Conservation (phyloP, 2,888 invertebrate genomes). For the Sinodicranocentrus sp. region DNA sequence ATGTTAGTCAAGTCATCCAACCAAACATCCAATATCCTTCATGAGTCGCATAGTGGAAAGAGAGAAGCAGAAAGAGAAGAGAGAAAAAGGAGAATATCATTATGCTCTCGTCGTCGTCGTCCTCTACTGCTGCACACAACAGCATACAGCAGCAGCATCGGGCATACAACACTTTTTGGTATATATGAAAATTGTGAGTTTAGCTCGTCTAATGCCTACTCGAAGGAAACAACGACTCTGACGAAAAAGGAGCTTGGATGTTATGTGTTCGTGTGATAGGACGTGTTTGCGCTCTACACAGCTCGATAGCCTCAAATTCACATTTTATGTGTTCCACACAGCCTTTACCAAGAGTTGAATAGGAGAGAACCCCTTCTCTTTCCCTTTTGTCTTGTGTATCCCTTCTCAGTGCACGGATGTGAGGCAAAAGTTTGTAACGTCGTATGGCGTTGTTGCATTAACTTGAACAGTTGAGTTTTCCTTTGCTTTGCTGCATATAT, state of each 20-base stretch:
- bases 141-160: conserved; percentile 20
- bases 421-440: neutral
- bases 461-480: neutral
- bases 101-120: neutral
- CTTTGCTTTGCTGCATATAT: neutral
- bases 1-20: conserved; percentile 44
- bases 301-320: conserved; percentile 50
- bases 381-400: neutral
- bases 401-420: conserved; percentile 13
- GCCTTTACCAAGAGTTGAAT: neutral
- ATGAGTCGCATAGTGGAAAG: conserved; percentile 1
- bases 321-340: conserved; percentile 39
- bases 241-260: conserved; percentile 12
- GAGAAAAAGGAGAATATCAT: conserved; percentile 32
- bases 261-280: neutral
- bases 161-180: neutral
- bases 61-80: conserved; percentile 2
- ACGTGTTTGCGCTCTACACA: neutral
- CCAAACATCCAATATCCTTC: conserved; percentile 59
- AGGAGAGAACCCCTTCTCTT: neutral
- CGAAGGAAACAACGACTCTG: neutral
- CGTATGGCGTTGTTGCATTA: neutral
- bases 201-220: conserved; percentile 1
- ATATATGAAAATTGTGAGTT: conserved; percentile 13
- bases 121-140: neutral